phyloP scores from a whole-genome alignment of 2,797 vertebrate genomes.

The Aeoliscus strigatus region DNA sequence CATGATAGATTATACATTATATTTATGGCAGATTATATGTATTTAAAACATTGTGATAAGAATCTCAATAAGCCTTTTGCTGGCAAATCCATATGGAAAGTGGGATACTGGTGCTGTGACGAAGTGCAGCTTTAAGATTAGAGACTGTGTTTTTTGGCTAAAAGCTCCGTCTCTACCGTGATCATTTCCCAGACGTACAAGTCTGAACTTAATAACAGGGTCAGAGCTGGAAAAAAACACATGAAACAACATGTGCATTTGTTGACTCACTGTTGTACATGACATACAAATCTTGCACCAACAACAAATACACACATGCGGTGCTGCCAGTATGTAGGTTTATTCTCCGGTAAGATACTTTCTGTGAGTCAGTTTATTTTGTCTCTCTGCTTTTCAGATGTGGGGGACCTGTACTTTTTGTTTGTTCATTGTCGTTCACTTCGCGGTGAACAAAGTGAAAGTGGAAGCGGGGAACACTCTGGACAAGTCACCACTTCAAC shows the following conservation, averaged over 20 bases:
- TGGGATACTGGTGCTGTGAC: constrained; percentile 13
- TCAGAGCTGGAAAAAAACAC: constrained; percentile 25
- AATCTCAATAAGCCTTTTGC: not conserved
- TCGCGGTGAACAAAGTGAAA: too few relatives aligned
- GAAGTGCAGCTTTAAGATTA: constrained; percentile 41
- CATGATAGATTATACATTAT: too few relatives aligned
- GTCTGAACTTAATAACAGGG: constrained; percentile 38
- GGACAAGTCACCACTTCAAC: too few relatives aligned
- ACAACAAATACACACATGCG: constrained; percentile 1
- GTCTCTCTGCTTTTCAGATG: too few relatives aligned
- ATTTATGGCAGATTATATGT: too few relatives aligned
- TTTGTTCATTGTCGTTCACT: too few relatives aligned
- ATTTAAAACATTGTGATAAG: too few relatives aligned
- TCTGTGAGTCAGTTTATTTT: too few relatives aligned
- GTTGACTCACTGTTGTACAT: constrained; percentile 20
- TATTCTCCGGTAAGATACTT: not conserved
- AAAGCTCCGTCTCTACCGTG: constrained; percentile 28
- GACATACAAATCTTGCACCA: constrained; percentile 4
- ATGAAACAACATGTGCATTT: constrained; percentile 32
- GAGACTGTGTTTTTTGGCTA: constrained; percentile 27
- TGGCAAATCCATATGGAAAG: constrained; percentile 25
- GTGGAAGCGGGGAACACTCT: too few relatives aligned
- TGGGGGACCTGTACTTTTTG: too few relatives aligned
- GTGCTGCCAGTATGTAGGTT: not conserved
- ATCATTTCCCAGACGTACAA: constrained; percentile 42